A percentile compares a stretch with the other conserved stretches of the same genome.
Evolutionary conservation across 1,140 invertebrate genomes (phyloP).

Genomic region (Pogonomyrmex californicus): DNA sequence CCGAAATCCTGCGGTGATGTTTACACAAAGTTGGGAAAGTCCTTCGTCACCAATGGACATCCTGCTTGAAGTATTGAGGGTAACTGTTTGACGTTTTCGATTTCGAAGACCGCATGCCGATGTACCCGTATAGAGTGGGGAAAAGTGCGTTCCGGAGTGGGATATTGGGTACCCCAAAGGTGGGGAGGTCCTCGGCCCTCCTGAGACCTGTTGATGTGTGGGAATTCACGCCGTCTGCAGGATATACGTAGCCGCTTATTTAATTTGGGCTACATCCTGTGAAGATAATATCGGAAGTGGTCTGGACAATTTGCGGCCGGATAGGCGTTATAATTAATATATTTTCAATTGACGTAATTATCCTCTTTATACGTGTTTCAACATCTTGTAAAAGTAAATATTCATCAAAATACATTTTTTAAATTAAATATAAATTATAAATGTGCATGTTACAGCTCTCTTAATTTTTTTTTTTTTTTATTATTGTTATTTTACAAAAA

Average conservation of each 20-base stretch:
- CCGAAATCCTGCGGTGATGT: neutral
- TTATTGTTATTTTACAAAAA: neutral
- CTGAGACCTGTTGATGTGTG: slow-evolving; percentile 87
- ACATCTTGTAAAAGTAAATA: neutral
- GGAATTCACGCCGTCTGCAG: slow-evolving; percentile 83
- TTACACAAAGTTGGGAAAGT: slow-evolving; percentile 19
- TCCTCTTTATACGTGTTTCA: neutral
- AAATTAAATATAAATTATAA: neutral
- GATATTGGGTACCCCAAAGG: slow-evolving; percentile 74
- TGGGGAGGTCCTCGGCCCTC: slow-evolving; percentile 78
- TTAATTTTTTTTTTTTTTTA: neutral
- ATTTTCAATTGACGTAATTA: slow-evolving; percentile 22
- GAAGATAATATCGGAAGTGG: slow-evolving; percentile 49
- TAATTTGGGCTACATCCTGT: slow-evolving; percentile 66
- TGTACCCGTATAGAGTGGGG: slow-evolving; percentile 83
- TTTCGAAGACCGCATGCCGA: slow-evolving; percentile 86
- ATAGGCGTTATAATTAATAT: slow-evolving; percentile 4
- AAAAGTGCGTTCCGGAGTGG: slow-evolving; percentile 75
- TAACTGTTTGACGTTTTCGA: slow-evolving; percentile 87
- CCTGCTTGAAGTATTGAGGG: slow-evolving; percentile 78
- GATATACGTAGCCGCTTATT: slow-evolving; percentile 60
- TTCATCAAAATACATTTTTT: no score
- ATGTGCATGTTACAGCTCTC: neutral
- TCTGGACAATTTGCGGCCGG: slow-evolving; percentile 6
- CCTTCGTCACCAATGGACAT: slow-evolving; percentile 54